A percentile compares a stretch with the other conserved stretches of the same genome.
Evolutionary conservation across 2,113 vertebrate species (phyloP).

Genomic region (Sterna hirundo): DNA sequence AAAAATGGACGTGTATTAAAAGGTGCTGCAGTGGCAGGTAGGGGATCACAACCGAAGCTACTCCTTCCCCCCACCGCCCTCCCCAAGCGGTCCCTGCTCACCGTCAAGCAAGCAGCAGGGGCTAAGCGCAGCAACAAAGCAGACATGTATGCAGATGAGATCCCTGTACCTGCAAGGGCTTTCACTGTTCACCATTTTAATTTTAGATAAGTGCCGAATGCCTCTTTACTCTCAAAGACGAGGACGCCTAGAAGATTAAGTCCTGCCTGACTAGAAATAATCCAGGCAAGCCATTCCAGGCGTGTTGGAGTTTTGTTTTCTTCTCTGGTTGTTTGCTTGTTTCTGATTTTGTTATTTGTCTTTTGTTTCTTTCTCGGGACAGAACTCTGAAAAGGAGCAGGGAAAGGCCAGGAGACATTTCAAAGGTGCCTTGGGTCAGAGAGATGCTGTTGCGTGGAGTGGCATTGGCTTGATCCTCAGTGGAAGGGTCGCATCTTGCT

Average conservation of each 20-base stretch:
- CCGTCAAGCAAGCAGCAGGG: not conserved
- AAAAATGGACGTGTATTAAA: slow-evolving; percentile 38
- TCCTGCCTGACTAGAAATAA: slow-evolving; percentile 25
- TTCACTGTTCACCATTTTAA: slow-evolving; percentile 51
- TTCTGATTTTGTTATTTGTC: not conserved
- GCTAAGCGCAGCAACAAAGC: not conserved
- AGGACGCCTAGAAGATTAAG: slow-evolving; percentile 51
- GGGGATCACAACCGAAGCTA: not conserved
- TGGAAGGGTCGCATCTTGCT: not conserved
- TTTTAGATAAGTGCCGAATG: slow-evolving; percentile 68
- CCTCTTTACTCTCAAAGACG: slow-evolving; percentile 48
- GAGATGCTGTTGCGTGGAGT: not conserved
- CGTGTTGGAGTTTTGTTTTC: not conserved
- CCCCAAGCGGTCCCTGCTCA: not conserved
- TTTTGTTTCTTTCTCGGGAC: not conserved
- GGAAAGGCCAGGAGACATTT: slow-evolving; percentile 6
- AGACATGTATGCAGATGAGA: slow-evolving; percentile 31
- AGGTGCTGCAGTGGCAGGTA: not conserved
- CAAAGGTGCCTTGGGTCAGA: not conserved
- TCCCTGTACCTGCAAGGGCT: slow-evolving; percentile 50
- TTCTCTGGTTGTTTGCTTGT: not conserved
- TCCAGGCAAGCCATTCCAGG: slow-evolving; percentile 28
- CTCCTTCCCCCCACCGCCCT: not conserved
- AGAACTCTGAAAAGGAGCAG: not conserved
- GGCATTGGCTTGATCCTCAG: not conserved